These are phyloP conservation scores for Pogona vitticeps DNA, from an alignment of 2,113 vertebrate genomes.

Conservation along the genomic window DNA sequence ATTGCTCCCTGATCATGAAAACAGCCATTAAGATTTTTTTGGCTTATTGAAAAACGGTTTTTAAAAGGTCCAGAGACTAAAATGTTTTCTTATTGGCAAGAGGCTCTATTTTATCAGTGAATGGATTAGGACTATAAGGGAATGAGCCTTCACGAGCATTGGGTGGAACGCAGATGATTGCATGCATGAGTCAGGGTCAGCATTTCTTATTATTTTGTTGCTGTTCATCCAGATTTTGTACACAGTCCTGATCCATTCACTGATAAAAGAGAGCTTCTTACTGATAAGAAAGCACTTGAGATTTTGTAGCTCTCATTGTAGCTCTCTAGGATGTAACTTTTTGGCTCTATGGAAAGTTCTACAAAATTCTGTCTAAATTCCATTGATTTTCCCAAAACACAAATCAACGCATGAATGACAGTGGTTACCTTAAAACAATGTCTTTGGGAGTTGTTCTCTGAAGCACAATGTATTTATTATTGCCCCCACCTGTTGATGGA, in stretches of 20 bases:
- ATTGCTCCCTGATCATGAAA: background rate
- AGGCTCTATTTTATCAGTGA: background rate
- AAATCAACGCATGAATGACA: background rate
- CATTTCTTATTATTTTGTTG: conserved; percentile 1
- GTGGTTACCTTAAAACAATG: background rate
- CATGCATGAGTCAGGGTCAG: no score
- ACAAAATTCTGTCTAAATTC: background rate
- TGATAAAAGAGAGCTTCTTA: no score
- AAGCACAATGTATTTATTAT: conserved; percentile 11
- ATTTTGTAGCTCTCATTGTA: no score
- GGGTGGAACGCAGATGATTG: background rate
- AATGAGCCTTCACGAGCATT: background rate
- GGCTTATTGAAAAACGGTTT: background rate
- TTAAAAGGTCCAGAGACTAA: background rate
- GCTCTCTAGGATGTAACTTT: background rate
- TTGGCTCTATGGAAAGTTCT: background rate
- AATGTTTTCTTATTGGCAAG: background rate
- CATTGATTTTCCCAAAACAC: background rate
- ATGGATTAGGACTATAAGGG: background rate
- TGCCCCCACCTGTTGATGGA: conserved; percentile 3
- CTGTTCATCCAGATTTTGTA: background rate
- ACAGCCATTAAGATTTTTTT: background rate
- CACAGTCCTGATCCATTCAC: no score
- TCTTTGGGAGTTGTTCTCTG: background rate
- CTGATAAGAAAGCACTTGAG: background rate